Evolutionary conservation across 2,797 vertebrate genomes (phyloP).

Genomic region (Lerista edwardsae): DNA sequence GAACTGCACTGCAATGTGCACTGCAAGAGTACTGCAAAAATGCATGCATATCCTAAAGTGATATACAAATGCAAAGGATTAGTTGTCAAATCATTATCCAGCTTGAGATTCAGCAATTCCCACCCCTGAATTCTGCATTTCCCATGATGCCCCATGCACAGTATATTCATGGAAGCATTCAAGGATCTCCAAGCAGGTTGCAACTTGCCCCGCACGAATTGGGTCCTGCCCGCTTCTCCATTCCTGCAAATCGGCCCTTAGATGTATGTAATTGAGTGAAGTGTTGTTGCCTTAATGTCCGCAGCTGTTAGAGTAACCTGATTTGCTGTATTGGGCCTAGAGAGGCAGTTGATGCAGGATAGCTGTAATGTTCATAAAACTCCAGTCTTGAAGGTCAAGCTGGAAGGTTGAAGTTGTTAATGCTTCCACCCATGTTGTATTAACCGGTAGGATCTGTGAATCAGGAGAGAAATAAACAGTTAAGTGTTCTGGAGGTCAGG

Average conservation of each 20-base stretch:
- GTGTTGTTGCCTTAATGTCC: not conserved
- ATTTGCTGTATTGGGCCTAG: slow-evolving; percentile 1
- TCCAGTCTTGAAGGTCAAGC: not conserved
- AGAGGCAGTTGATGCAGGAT: not conserved
- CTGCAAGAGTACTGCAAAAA: not conserved
- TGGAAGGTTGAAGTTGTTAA: not conserved
- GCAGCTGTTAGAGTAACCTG: not conserved
- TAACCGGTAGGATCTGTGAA: slow-evolving; percentile 11
- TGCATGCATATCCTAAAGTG: not conserved
- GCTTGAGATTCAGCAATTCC: not conserved
- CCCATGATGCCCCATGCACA: not conserved
- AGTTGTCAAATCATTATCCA: not conserved
- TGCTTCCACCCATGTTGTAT: not conserved
- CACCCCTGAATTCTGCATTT: not conserved
- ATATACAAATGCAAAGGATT: not conserved
- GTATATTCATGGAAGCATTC: not conserved
- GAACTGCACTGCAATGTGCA: not conserved
- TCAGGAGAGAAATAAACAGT: not conserved
- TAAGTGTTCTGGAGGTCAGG: slow-evolving; percentile 10
- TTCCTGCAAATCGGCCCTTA: not conserved
- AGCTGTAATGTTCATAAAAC: not conserved
- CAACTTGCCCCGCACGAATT: not conserved
- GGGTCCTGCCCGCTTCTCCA: not conserved
- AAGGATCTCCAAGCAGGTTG: not conserved
- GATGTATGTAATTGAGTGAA: not conserved